Evolutionary conservation across 2,888 invertebrate species (phyloP), one percentile per base, ranked within the genome.

Genomic region (Pantelozetes paolii): DNA sequence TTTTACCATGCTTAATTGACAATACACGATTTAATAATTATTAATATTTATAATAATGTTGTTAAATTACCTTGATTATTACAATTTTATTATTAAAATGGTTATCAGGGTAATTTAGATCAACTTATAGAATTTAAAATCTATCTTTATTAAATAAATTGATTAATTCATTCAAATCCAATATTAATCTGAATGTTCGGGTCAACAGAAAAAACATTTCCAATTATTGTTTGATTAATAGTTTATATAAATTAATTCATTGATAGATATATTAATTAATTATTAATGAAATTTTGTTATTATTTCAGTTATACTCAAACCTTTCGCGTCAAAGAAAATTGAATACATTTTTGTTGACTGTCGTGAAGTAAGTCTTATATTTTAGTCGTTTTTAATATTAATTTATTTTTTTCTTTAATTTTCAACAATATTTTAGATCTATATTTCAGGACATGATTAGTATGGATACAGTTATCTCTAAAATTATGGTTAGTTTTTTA

Each of bases 391-490:
- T 30, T 64, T 32, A 13, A n/a, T 26, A 20, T 54, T 54, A 45
- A 18, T 45, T 18, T 45, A 11, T 45, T 45, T 45, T 6, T 40
- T 18, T 57, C 57, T 23, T 18, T 42, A 2, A 40, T 67, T 40
- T n/a, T n/a, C n/a, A n/a, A n/a, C n/a, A n/a, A n/a, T 36, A 57
- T 26, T 28, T 1, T 82, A 91, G 91, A 81, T 90, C 90, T 11
- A 90, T 92, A 80, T 92, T 93, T 80, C 91, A 92, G 84, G 91
- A 92, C 80, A 92, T 92, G 87, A 88, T 90, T 67, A 90, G 90
- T 77, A 88, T 92, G 85, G 91, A 92, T 79, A 86, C 87, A 75
- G 85, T 92, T 0, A 90, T 92, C 42, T 88, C 89, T 81, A 89
- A 90, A 81, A 89, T 92, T 75, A 88, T 92, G 87, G 85, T 85